Percentiles rank a stretch among this genome's conserved stretches.
Evolutionary conservation across 2,888 invertebrate genomes (phyloP).

Genomic region (Dynastes maya): DNA sequence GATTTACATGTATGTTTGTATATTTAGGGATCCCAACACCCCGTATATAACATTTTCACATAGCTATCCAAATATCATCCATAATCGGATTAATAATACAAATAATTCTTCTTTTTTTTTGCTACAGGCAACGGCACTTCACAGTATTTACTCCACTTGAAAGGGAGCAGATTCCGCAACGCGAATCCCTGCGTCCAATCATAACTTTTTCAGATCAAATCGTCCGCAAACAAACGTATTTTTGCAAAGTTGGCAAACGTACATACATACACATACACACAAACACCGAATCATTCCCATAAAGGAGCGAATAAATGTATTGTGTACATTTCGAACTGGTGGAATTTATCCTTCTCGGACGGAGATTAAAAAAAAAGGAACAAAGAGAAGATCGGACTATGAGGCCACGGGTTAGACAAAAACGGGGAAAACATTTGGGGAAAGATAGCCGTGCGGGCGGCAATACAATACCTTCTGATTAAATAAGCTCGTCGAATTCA

Average conservation of each 20-base stretch:
- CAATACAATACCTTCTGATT: constrained; percentile 61
- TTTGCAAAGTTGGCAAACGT: constrained; percentile 54
- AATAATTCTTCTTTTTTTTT: constrained; percentile 19
- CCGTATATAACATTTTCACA: neutral
- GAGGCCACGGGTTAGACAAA: constrained; percentile 48
- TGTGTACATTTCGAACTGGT: constrained; percentile 53
- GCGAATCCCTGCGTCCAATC: constrained; percentile 27
- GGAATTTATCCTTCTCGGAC: constrained; percentile 55
- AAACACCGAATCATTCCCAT: constrained; percentile 32
- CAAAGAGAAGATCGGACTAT: constrained; percentile 33
- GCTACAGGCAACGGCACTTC: neutral
- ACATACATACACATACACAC: neutral
- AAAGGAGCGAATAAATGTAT: constrained; percentile 54
- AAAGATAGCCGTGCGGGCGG: constrained; percentile 55
- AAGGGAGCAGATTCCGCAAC: constrained; percentile 8
- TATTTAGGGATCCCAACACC: no score
- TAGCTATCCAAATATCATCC: neutral
- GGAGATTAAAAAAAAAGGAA: constrained; percentile 41
- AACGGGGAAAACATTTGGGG: constrained; percentile 47
- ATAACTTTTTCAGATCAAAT: constrained; percentile 51
- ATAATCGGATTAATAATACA: constrained; percentile 27
- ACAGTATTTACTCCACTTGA: constrained; percentile 17
- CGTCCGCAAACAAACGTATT: constrained; percentile 58
- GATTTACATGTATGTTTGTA: no score
- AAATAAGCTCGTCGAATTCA: constrained; percentile 70